Base-by-base conservation (phyloP, 2,113 vertebrate species). In the Diphyllodes magnificus region DNA sequence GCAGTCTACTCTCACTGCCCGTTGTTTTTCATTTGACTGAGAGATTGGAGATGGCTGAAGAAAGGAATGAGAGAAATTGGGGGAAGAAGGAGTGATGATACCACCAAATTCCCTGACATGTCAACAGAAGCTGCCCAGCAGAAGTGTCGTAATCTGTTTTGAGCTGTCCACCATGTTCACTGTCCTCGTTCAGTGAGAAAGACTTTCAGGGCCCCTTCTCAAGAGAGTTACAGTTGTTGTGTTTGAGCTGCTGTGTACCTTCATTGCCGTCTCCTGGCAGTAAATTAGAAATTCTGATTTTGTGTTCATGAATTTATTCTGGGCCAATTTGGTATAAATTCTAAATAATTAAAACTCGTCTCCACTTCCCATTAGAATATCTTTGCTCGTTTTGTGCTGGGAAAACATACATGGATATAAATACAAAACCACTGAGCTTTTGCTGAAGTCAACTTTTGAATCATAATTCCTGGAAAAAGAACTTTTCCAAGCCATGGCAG, bases 401-500 rank as follows among this genome's bases (percentile, higher is more conserved):
- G 39, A 81, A 87, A 70, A 15, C 19, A 25, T 69, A 63, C 11
- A 9, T 50, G 16, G 15, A 31, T 50, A 24, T 82, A 57, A 25
- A 33, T 31, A 60, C 13, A 64, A 64, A 61, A 47, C 44, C 63
- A 15, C 6, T 1, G 15, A 72, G 12, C 27, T 82, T 80, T 69
- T 51, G 21, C 33, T 66, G 64, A 64, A 86, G 40, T 83, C 5
- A 59, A 4, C 54, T 69, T 96, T 88, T 35, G 2, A 45, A 18
- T 86, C 33, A 35, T 86, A 88, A 78, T 93, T 92, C 72, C 83
- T 78, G 72, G 86, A 84, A 92, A 57, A 95, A 75, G 9, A 92
- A 60, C 23, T 81, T 77, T 27, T 86, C 35, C 71, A 64, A 64
- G n/a, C 10, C 13, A 20, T 77, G 33, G 45, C 22, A 92, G 0